Evolutionary conservation across 2,888 invertebrate genomes (phyloP), one percentile per base, ranked within the genome.

Genomic region (Coronaproctus castanopsis): DNA sequence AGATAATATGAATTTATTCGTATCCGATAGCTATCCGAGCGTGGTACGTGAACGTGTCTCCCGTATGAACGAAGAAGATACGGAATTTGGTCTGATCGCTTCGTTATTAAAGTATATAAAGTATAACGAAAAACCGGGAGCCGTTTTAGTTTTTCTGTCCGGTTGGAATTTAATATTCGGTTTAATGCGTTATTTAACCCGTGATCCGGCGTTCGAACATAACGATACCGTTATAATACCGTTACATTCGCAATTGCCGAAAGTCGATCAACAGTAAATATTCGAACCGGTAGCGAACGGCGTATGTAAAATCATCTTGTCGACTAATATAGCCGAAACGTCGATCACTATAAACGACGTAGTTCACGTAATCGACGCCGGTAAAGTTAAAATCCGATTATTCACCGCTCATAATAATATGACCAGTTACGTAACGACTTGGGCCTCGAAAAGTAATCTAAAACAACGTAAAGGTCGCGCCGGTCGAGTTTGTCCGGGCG

Each of bases 361-460:
- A 1, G 95, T 97, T 1, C 97, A 86, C 73, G 97, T 98, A 0
- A 87, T 98, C 62, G 97, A 98, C 71, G 87, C 88, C 52, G 95
- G 97, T 75, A 95, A 96, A 73, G 88, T 92, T 0, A 93, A 96
- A 71, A 90, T 96, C 82, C 96, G 97, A 70, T 77, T 96, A 69
- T 97, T 96, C 70, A 96, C 96, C 0, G 91, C 95, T 0, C 95
- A 96, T 72, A 98, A 97, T 72, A 97, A 98, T 72, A 89, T 98
- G 85, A 96, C 96, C 0, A 93, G 93, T 68, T 97, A 96, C 70
- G 95, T 95, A 0, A 96, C 96, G 0, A 93, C 88, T 1, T 91
- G 90, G 90, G 95, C 95, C 0, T 91, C 92, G 62, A 82, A 80
- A 70, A 92, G 95, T 0, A 97, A 96, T 73, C 73, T 97, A 62